Conservation (phyloP, 2,797 vertebrate species). For the Podarcis lilfordi region DNA sequence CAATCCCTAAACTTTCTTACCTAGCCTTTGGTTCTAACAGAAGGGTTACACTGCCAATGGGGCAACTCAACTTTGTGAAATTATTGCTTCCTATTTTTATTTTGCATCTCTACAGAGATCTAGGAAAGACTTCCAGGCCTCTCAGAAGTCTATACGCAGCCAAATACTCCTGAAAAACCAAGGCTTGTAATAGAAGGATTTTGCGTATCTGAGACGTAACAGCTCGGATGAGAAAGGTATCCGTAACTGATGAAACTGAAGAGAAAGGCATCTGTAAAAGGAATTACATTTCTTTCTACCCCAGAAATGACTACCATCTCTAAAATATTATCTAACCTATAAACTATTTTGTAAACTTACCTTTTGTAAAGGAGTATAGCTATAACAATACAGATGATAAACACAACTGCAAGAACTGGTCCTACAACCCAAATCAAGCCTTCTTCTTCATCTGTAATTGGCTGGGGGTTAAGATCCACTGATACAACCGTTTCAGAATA, state of each 20-base stretch:
- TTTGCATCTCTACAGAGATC: background rate
- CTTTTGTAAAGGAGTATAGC: slow-evolving; percentile 99
- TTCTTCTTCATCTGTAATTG: slow-evolving; percentile 98
- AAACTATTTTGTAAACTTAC: slow-evolving; percentile 78
- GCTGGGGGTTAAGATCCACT: slow-evolving; percentile 95
- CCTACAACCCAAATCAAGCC: slow-evolving; percentile 99
- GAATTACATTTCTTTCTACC: background rate
- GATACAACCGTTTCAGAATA: slow-evolving; percentile 97
- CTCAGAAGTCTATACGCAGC: background rate
- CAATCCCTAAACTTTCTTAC: background rate
- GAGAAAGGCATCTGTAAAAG: background rate
- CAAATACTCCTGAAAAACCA: background rate
- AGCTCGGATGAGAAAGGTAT: background rate
- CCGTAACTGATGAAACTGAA: background rate
- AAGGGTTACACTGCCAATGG: background rate
- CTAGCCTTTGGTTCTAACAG: background rate
- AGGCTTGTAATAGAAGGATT: background rate
- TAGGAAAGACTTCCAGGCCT: background rate
- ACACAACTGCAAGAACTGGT: slow-evolving; percentile 96
- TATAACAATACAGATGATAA: slow-evolving; percentile 99
- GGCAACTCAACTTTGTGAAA: background rate
- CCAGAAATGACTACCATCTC: background rate
- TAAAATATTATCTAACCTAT: background rate
- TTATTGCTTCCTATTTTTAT: background rate
- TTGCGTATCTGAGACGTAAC: background rate